Conservation (phyloP, 37 sponge, comb jelly and placozoan species). For the Hormiphora californensis region DNA sequence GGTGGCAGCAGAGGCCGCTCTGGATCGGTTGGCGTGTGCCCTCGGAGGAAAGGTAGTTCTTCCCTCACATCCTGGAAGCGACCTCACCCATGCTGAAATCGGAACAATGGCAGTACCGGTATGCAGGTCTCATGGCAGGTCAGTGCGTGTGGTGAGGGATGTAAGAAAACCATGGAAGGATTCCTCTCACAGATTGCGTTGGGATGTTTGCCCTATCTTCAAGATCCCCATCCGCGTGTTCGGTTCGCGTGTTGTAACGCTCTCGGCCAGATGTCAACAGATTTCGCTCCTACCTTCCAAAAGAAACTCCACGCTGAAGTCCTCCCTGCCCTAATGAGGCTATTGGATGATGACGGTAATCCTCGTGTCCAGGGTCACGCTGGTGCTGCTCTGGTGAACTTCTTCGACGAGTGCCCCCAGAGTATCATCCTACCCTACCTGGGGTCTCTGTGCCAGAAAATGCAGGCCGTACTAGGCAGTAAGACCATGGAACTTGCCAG, state of each 20-base stretch:
- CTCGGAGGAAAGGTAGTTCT: constrained; percentile 87
- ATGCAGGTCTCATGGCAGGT: constrained; percentile 92
- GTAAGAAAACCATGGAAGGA: constrained; percentile 80
- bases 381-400: constrained; percentile 90
- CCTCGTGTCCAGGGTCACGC: constrained; percentile 92
- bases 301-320: constrained; percentile 83
- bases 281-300: constrained; percentile 83
- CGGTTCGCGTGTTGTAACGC: constrained; percentile 93
- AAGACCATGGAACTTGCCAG: constrained; percentile 65
- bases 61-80: constrained; percentile 82
- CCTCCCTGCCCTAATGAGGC: constrained; percentile 75
- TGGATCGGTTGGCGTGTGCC: constrained; percentile 87
- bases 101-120: constrained; percentile 75
- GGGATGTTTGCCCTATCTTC: constrained; percentile 73
- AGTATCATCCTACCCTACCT: constrained; percentile 72
- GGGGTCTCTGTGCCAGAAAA: constrained; percentile 54
- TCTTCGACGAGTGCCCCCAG: constrained; percentile 86
- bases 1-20: constrained; percentile 78
- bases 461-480: constrained; percentile 21
- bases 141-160: constrained; percentile 92
- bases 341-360: constrained; percentile 74
- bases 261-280: constrained; percentile 89
- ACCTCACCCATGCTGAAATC: constrained; percentile 72
- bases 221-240: constrained; percentile 86
- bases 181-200: constrained; percentile 71